These are phyloP conservation scores for Scolopax bukidnonensis DNA, from an alignment of 2,797 vertebrate genomes.

Conservation along the genomic window DNA sequence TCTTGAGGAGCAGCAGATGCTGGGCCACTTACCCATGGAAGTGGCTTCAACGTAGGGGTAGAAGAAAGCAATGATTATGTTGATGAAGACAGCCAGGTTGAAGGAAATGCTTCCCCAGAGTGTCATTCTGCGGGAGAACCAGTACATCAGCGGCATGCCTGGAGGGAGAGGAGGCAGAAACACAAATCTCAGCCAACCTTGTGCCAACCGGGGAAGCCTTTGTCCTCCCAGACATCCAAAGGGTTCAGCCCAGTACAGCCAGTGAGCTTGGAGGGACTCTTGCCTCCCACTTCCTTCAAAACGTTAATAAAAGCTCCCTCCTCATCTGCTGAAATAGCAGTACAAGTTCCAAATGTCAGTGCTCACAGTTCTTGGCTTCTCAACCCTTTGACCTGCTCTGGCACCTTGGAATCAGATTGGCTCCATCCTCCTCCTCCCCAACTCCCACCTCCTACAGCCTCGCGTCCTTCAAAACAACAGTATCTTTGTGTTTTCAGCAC, in stretches of 20 bases:
- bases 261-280: not conserved
- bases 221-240: not conserved
- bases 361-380: not conserved
- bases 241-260: not conserved
- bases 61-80: conserved; percentile 98
- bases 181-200: conserved; percentile 28
- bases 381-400: not conserved
- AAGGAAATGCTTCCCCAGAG: conserved; percentile 98
- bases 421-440: not conserved
- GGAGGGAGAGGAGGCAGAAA: conserved; percentile 58
- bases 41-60: conserved; percentile 89
- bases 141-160: conserved; percentile 97
- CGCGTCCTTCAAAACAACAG: not conserved
- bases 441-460: not conserved
- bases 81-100: conserved; percentile 96
- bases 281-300: not conserved
- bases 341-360: not conserved
- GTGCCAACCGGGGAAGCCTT: not conserved
- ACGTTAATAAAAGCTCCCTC: not conserved
- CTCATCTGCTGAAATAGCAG: not conserved
- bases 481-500: not conserved
- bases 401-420: not conserved
- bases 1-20: not conserved
- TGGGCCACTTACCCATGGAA: conserved; percentile 77
- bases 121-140: conserved; percentile 97